Conservation (phyloP, 1,140 invertebrate genomes). For the Phthorimaea operculella region DNA sequence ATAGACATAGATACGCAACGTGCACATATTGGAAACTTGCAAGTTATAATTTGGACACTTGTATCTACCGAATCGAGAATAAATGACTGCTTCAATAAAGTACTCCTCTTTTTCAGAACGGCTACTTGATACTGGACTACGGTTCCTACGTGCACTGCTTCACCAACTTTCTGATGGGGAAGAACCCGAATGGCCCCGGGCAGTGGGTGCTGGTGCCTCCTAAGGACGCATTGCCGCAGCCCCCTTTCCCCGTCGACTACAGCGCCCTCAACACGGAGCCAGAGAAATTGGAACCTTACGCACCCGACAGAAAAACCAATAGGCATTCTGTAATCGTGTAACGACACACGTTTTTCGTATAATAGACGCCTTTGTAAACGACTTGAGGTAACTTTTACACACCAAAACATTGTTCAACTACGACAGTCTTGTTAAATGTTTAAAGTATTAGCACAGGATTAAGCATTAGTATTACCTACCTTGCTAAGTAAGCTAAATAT, state of each 20-base stretch:
- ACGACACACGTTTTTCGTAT: slow-evolving; percentile 12
- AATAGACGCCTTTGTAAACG: too few species aligned
- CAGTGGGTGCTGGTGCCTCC: slow-evolving; percentile 76
- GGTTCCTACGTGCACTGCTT: slow-evolving; percentile 75
- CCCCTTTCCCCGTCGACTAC: slow-evolving; percentile 78
- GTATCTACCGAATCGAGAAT: too few species aligned
- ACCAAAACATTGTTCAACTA: too few species aligned
- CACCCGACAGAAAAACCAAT: slow-evolving; percentile 74
- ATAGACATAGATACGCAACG: too few species aligned
- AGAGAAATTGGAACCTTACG: slow-evolving; percentile 76
- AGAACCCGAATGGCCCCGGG: slow-evolving; percentile 78
- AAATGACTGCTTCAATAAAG: too few species aligned
- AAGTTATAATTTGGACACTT: too few species aligned
- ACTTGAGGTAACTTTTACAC: too few species aligned
- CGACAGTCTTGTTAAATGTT: too few species aligned
- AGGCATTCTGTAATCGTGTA: slow-evolving; percentile 77
- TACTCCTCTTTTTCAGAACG: slow-evolving; percentile 65
- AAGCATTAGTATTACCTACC: too few species aligned
- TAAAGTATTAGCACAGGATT: too few species aligned
- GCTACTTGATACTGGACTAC: slow-evolving; percentile 72
- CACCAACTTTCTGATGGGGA: slow-evolving; percentile 77
- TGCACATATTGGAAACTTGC: too few species aligned
- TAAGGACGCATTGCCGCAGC: slow-evolving; percentile 66
- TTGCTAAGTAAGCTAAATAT: too few species aligned
- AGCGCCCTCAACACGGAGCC: slow-evolving; percentile 76